Base-by-base conservation (phyloP, 1,140 invertebrate species). In the Odontomachus brunneus region DNA sequence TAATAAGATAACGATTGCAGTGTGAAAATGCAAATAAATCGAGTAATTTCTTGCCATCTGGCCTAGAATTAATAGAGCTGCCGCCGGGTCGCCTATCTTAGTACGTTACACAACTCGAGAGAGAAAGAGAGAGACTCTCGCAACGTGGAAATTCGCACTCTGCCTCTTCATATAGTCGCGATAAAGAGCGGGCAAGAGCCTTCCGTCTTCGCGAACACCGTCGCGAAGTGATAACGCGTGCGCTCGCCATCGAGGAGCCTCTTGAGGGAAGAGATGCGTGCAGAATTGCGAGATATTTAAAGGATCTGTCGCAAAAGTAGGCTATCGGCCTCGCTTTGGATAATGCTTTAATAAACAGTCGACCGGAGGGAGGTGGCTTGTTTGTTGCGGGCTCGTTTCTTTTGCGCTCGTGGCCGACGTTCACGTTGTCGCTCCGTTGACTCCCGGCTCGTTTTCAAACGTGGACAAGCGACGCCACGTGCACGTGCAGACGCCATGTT, bases 1-100 rank as follows among this genome's bases (percentile, higher is more conserved):
- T 85, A 85, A 88, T 88, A 88, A 85, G 78, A 81, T 85, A 88
- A 60, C 33, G 71, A 78, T 85, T 88, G 86, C 87, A 88, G 3
- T 59, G 63, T 59, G 63, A 44, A 29, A 88, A 85, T 85, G 74
- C 75, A 85, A 88, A 88, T 88, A 88, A 85, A 78, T 83, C 55
- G 38, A 44, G 55, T 7, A 38, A 63, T 76, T 53, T 38, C 44
- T 60, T 51, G 48, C 17, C 51, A 65, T 53, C 33, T 82, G 72
- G 59, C 51, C 73, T 48, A 67, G 73, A 67, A 83, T 76, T 57
- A 38, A 82, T 74, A 44, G 29, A 26, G 5, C 29, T 38, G 15
- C 29, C 66, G 38, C 17, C 24, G 49, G 14, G 44, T 5, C 59
- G 22, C 33, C 38, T 63, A 19, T 59, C 63, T 38, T 26, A 53